Evolutionary conservation across 2,888 invertebrate species (phyloP), one percentile per base, ranked within the genome.

Genomic region (Epirrita christyi): DNA sequence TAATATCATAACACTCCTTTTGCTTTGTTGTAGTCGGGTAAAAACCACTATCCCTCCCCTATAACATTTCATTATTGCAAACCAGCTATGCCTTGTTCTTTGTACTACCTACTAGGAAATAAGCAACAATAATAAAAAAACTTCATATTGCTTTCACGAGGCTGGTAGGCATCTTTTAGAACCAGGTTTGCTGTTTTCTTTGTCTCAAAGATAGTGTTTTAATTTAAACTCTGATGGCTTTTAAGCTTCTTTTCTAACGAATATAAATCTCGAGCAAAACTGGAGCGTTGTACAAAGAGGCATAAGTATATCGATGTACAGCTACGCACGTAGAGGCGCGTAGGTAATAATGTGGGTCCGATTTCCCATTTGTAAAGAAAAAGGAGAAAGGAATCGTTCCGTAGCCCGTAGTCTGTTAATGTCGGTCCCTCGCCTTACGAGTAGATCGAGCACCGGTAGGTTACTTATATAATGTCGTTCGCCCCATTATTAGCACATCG

Each of bases 281-380:
- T 61, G 51, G 52, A 67, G 62, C 55, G 60, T 46, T 51, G 48
- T 37, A 57, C 55, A 66, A 68, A 62, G 53, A 61, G 56, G 60
- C 65, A 55, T 43, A 53, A 8, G 9, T 13, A 49, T 54, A 51
- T 63, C 61, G 59, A 45, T 56, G 50, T 57, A 46, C 59, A 47
- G 34, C 34, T 60, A 54, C 40, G 53, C 36, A 58, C 54, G 6
- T 59, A 41, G 47, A 21, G 55, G 36, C 49, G 44, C 53, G 47
- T 56, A 50, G 57, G 62, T 80, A 78, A 76, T 81, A 81, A 82
- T 77, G 77, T 73, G 72, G 75, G 75, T 73, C 74, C 78, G 74
- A 76, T 81, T 80, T 76, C 78, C 76, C 77, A 81, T 83, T 79
- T 81, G 76, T 78, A 76, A 81, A 78, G 77, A 73, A 76, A 80